Percentiles rank a stretch among this genome's conserved stretches.
Evolutionary conservation across 2,888 invertebrate species (phyloP).

Genomic region (Frankliniella intonsa): DNA sequence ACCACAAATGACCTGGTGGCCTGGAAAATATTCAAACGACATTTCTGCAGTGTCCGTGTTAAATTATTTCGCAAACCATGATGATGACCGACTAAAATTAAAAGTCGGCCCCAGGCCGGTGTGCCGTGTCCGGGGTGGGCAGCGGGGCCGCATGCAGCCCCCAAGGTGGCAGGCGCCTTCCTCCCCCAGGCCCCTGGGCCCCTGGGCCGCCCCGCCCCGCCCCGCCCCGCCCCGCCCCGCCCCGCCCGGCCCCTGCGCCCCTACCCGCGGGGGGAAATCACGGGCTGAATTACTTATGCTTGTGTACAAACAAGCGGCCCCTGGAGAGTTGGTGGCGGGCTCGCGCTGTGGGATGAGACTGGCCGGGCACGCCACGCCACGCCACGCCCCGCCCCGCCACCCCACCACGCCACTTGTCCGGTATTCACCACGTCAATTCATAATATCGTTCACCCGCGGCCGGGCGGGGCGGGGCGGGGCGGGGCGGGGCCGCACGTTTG

Average conservation of each 20-base stretch:
- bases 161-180: too few relatives aligned
- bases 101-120: too few relatives aligned
- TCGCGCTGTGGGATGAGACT: background rate
- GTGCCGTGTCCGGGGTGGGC: too few relatives aligned
- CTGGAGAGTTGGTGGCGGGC: background rate
- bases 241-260: background rate
- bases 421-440: background rate
- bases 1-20: too few relatives aligned
- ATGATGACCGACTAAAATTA: too few relatives aligned
- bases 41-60: too few relatives aligned
- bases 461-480: background rate
- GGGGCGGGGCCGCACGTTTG: background rate
- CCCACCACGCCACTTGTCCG: background rate
- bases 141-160: too few relatives aligned
- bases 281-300: slow-evolving; percentile 24
- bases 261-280: background rate
- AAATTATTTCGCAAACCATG: too few relatives aligned
- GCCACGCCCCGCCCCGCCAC: background rate
- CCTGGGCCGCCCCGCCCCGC: background rate
- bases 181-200: background rate
- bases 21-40: too few relatives aligned
- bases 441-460: background rate
- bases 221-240: background rate
- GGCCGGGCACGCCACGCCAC: background rate
- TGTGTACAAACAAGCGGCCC: slow-evolving; percentile 11